Evolutionary conservation across 2,797 vertebrate species (phyloP), one percentile per base, ranked within the genome.

Genomic region (Vespertilio murinus): DNA sequence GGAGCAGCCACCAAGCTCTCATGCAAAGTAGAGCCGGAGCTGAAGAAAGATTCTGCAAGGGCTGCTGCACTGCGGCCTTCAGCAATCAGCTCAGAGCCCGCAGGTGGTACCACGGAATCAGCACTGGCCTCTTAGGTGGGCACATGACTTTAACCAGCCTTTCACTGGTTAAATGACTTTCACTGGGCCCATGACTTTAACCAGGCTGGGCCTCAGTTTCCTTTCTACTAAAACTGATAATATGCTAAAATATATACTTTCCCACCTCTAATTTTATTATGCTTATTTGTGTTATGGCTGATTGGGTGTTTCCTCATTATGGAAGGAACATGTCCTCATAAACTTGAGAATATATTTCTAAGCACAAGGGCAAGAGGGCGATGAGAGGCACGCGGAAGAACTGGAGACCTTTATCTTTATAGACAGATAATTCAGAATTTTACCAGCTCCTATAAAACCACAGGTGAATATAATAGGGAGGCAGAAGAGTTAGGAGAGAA

Each of bases 271-370:
- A 70, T 93, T 81, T 93, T 85, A 83, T 89, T 33, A 22, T 59
- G 77, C 12, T 73, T 90, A 67, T 92, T 92, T 71, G 88, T 83
- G 42, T 80, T 18, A 81, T 5, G 56, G 33, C 78, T 88, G 77
- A 94, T 67, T 94, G 14, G 38, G 17, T 30, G 95, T 96, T 94
- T 92, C 78, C n/a, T 94, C n/a, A 85, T 90, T 67, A 78, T n/a
- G 73, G 84, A 77, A 23, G 28, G 73, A 92, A 83, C n/a, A 90
- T 25, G 67, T 35, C 40, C 84, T 94, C 28, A 70, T 86, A 95
- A 90, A 86, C 69, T 52, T 92, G 30, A 13, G 28, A 78, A 45
- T 83, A 28, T 17, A 11, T 81, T 90, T 85, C 40, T 70, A 90
- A 92, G 75, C 65, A 84, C 5, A 16, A 54, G 49, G 18, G 20